phyloP scores from a whole-genome alignment of 64 coral and sea anemone genomes.

The Cladopsammia gracilis region DNA sequence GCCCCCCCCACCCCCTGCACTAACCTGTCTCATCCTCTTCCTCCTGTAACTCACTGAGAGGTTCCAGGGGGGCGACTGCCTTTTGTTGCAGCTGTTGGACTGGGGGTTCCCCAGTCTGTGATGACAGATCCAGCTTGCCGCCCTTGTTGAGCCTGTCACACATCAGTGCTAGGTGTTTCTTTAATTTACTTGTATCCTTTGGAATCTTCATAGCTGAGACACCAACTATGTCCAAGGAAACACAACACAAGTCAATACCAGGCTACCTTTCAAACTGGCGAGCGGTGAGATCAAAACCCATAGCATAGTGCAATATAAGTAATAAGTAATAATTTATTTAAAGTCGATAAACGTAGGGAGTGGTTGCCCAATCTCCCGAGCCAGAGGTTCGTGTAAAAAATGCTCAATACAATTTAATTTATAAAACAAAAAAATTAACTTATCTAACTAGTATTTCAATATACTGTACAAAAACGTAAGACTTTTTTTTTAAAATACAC shows the following conservation, averaged over 20 bases:
- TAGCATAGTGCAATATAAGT: too few relatives aligned
- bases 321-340: too few relatives aligned
- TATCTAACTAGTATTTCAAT: too few relatives aligned
- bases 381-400: too few relatives aligned
- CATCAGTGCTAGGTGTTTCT: conserved; percentile 94
- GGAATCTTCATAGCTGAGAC: conserved; percentile 82
- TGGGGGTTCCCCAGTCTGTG: conserved; percentile 71
- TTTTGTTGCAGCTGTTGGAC: conserved; percentile 80
- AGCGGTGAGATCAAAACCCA: too few relatives aligned
- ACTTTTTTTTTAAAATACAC: too few relatives aligned
- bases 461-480: too few relatives aligned
- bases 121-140: conserved; percentile 84
- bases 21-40: conserved; percentile 87
- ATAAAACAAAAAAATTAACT: too few relatives aligned
- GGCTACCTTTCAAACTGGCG: too few relatives aligned
- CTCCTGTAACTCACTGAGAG: conserved; percentile 80
- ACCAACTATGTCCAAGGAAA: conserved; percentile 56
- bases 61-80: conserved; percentile 73
- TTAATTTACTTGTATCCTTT: conserved; percentile 90
- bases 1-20: background rate
- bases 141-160: conserved; percentile 95
- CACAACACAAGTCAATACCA: background rate
- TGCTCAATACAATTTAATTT: too few relatives aligned
- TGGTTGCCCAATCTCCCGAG: too few relatives aligned
- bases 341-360: too few relatives aligned